Percentiles rank a stretch among this genome's conserved stretches.
Conservation (phyloP, 2,113 vertebrate species). For the Notothenia rossii region DNA sequence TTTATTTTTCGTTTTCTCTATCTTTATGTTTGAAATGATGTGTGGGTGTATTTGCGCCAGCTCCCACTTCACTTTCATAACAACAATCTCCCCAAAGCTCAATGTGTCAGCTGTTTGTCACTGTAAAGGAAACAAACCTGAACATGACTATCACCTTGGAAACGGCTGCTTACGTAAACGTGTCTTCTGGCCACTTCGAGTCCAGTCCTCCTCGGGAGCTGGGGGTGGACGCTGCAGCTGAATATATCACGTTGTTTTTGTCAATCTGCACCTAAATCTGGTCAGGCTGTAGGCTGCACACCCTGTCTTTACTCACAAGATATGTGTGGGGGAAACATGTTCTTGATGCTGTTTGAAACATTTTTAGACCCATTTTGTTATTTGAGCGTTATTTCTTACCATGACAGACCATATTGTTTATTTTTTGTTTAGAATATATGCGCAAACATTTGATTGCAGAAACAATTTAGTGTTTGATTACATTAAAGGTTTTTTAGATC, state of each 20-base stretch:
- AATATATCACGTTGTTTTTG: background rate
- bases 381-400: background rate
- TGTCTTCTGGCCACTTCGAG: slow-evolving; percentile 34
- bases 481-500: background rate
- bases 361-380: background rate
- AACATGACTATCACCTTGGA: background rate
- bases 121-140: slow-evolving; percentile 31
- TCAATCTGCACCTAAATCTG: slow-evolving; percentile 1
- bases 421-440: too few relatives aligned
- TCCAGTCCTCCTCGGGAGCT: slow-evolving; percentile 32
- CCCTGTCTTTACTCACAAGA: background rate
- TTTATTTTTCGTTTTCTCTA: background rate
- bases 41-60: background rate
- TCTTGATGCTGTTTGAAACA: background rate
- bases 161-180: slow-evolving; percentile 20
- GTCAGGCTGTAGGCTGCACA: slow-evolving; percentile 1
- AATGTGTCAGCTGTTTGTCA: slow-evolving; percentile 20
- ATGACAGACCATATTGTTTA: too few relatives aligned
- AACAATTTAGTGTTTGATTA: background rate
- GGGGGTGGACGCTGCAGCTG: background rate
- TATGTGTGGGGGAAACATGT: background rate
- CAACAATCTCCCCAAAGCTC: slow-evolving; percentile 1
- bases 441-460: background rate
- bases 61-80: background rate
- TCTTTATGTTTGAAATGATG: background rate